phyloP scores from a whole-genome alignment of 2,888 invertebrate species.

The Harpalus rubripes region DNA sequence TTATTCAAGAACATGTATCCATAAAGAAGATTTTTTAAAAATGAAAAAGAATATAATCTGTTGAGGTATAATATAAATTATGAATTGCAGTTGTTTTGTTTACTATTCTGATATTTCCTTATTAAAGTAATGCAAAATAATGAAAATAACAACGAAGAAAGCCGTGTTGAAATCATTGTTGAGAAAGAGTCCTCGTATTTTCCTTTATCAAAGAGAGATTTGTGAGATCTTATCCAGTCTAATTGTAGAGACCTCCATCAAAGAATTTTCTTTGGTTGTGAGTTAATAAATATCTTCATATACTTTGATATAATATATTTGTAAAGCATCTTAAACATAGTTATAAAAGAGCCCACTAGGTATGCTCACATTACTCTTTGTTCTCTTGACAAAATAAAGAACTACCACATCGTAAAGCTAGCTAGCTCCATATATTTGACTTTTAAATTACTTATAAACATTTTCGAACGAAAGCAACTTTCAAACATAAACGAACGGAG shows the following conservation, averaged over 20 bases:
- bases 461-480: slow-evolving; percentile 37
- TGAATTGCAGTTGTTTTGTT: too few species aligned
- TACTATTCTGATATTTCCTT: too few species aligned
- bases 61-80: too few species aligned
- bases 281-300: slow-evolving; percentile 23
- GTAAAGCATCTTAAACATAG: slow-evolving; percentile 8
- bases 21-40: too few species aligned
- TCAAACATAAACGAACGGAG: slow-evolving; percentile 28
- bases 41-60: too few species aligned
- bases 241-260: neutral
- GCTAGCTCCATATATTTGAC: slow-evolving; percentile 55
- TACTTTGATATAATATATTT: slow-evolving; percentile 29
- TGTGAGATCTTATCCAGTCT: slow-evolving; percentile 5
- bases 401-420: slow-evolving; percentile 37
- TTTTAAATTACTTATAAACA: slow-evolving; percentile 59
- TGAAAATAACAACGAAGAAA: neutral
- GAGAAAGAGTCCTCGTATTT: neutral
- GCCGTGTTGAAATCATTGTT: neutral
- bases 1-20: too few species aligned
- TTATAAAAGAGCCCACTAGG: slow-evolving; percentile 9
- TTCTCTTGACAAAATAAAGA: slow-evolving; percentile 50
- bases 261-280: slow-evolving; percentile 1
- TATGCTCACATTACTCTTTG: slow-evolving; percentile 42
- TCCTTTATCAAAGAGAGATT: slow-evolving; percentile 11
- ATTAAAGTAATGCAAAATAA: neutral